These are phyloP conservation scores for Lepus europaeus DNA, from an alignment of 2,113 vertebrate species.

Conservation along the genomic window DNA sequence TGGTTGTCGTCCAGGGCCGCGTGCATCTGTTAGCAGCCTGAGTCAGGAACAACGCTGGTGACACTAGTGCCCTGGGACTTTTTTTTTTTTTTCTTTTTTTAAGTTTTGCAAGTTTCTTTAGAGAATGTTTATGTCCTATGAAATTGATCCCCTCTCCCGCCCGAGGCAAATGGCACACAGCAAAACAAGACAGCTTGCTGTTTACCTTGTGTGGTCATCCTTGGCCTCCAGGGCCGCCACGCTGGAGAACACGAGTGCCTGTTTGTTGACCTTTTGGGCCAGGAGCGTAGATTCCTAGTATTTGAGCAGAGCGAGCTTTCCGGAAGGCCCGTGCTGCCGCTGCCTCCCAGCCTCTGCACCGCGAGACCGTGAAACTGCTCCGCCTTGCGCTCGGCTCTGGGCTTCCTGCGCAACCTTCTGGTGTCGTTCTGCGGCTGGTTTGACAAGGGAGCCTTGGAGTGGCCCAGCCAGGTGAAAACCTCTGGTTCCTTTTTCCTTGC, in stretches of 20 bases:
- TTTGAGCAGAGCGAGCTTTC: not conserved
- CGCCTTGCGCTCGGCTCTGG: not conserved
- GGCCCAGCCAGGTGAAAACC: not conserved
- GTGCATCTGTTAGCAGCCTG: not conserved
- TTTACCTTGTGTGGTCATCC: not conserved
- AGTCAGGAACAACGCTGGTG: not conserved
- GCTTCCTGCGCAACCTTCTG: not conserved
- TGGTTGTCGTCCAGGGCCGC: rapidly evolving
- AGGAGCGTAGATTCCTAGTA: not conserved
- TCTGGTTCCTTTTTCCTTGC: slow-evolving; percentile 72
- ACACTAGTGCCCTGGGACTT: not conserved
- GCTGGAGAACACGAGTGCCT: not conserved
- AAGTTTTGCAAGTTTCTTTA: not conserved
- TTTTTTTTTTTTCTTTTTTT: too few relatives aligned
- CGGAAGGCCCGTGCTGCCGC: not conserved
- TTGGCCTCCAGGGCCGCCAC: not conserved
- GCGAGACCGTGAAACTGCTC: not conserved
- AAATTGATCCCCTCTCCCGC: not conserved
- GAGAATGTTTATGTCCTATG: not conserved
- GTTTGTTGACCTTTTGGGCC: not conserved
- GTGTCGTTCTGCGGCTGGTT: not conserved
- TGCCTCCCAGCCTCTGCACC: not conserved
- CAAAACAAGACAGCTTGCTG: not conserved
- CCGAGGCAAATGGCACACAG: not conserved
- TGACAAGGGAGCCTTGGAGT: not conserved